Conservation (phyloP, 1,140 invertebrate genomes). For the Leptonema lineaticorne region DNA sequence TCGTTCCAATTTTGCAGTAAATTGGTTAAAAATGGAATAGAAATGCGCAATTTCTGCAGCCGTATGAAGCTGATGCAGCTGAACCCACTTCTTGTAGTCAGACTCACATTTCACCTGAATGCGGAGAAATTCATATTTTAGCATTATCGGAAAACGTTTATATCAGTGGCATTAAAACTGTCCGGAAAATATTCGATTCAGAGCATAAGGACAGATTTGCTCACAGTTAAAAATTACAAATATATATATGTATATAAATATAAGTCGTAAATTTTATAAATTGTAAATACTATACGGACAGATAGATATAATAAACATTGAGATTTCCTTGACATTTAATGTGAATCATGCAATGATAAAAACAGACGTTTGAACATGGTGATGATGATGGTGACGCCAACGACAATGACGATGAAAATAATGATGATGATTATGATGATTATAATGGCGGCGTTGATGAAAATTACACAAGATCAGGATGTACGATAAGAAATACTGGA, state of each 20-base stretch:
- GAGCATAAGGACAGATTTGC: background rate
- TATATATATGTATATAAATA: background rate
- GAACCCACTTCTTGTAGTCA: background rate
- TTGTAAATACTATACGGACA: background rate
- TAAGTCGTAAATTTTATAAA: background rate
- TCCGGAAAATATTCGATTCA: background rate
- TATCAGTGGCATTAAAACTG: constrained; percentile 3
- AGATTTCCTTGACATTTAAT: constrained; percentile 5
- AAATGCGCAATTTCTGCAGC: background rate
- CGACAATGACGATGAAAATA: background rate
- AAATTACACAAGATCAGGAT: too few relatives aligned
- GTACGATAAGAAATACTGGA: too few relatives aligned
- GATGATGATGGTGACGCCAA: too few relatives aligned
- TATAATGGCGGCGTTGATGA: background rate
- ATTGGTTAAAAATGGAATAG: background rate
- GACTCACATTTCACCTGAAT: constrained; percentile 14
- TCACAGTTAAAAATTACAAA: background rate
- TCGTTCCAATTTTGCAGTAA: too few relatives aligned
- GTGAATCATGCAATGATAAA: background rate
- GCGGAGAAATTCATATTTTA: constrained; percentile 26
- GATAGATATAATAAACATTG: constrained; percentile 13
- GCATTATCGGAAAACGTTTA: constrained; percentile 31
- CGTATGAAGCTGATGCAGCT: constrained; percentile 11
- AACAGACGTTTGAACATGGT: too few relatives aligned
- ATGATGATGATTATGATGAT: background rate